A percentile compares a stretch with the other conserved stretches of the same genome.
Conservation (phyloP, 2,888 invertebrate species). For the Apotomis betuletana region DNA sequence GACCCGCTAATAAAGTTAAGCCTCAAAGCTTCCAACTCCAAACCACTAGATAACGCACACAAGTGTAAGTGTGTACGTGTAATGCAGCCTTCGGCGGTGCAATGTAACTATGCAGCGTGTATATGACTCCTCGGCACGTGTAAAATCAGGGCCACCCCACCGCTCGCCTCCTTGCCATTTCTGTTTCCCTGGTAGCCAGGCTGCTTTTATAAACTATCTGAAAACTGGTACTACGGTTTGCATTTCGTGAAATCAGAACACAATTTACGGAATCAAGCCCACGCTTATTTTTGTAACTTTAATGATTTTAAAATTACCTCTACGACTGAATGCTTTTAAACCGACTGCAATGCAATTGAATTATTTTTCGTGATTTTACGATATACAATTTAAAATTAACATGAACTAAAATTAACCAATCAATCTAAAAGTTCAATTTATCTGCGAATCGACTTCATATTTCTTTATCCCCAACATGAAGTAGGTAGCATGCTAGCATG, state of each 20-base stretch:
- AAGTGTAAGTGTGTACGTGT: conserved; percentile 61
- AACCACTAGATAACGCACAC: conserved; percentile 58
- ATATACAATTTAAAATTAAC: no score
- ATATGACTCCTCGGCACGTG: conserved; percentile 62
- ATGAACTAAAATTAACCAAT: no score
- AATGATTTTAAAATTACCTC: no score
- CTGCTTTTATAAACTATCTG: conserved; percentile 48
- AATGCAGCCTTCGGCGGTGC: conserved; percentile 72
- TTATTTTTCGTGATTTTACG: no score
- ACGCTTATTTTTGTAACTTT: background rate
- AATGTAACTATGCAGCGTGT: conserved; percentile 65
- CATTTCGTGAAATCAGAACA: conserved; percentile 12
- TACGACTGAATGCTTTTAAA: no score
- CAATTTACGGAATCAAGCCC: background rate
- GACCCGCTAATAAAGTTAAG: conserved; percentile 76
- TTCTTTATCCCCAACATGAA: no score
- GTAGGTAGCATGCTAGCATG: no score
- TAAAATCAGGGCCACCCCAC: conserved; percentile 64
- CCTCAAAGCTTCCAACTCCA: conserved; percentile 70
- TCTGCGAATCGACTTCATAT: no score
- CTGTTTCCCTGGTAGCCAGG: conserved; percentile 68
- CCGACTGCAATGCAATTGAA: conserved; percentile 23
- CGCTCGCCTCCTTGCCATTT: conserved; percentile 49
- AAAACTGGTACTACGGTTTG: conserved; percentile 29
- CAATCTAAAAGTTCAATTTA: no score